These are phyloP conservation scores for Axis porcinus DNA, from an alignment of 2,113 vertebrate genomes.

Conservation along the genomic window DNA sequence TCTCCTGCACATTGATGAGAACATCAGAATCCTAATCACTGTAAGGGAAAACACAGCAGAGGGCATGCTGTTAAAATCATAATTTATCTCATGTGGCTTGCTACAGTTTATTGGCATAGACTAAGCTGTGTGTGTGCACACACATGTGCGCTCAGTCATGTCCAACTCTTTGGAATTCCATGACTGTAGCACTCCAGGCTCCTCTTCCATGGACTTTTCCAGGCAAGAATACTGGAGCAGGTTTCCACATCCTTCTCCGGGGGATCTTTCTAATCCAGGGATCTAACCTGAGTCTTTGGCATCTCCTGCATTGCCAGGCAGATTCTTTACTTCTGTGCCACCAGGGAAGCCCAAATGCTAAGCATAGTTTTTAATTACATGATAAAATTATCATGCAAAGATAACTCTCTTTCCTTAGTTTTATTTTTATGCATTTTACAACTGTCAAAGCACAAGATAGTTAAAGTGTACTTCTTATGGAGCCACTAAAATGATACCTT, in stretches of 20 bases:
- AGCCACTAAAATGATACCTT: background rate
- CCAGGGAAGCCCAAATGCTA: background rate
- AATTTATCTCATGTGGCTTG: background rate
- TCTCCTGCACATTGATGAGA: background rate
- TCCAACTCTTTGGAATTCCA: background rate
- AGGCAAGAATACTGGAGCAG: background rate
- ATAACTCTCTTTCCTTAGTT: background rate
- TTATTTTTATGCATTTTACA: background rate
- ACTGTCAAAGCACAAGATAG: background rate
- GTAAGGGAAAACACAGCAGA: background rate
- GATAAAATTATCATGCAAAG: background rate
- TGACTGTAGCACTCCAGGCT: background rate
- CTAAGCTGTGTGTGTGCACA: background rate
- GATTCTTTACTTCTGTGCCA: background rate
- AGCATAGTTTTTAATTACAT: background rate
- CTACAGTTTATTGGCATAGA: background rate
- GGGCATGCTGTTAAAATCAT: background rate
- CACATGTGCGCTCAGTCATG: accelerated
- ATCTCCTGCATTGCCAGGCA: background rate
- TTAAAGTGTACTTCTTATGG: background rate
- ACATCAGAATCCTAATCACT: background rate
- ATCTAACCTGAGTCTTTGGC: background rate
- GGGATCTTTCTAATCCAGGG: background rate
- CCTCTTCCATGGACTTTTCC: background rate
- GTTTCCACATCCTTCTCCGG: background rate